phyloP scores from a whole-genome alignment of 1,140 invertebrate genomes.

The Sarcophaga peregrina region DNA sequence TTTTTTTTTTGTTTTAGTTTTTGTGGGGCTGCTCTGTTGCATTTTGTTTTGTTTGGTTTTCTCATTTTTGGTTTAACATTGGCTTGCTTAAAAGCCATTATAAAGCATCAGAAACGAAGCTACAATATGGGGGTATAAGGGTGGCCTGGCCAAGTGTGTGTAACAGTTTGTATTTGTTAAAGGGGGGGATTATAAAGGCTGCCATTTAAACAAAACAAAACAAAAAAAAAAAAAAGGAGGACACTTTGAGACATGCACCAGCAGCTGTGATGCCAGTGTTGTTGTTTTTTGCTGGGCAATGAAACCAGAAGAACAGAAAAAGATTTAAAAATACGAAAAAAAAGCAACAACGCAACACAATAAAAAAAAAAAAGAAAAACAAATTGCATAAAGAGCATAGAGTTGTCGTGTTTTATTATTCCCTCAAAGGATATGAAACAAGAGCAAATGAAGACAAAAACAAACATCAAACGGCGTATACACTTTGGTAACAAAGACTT shows the following conservation, averaged over 20 bases:
- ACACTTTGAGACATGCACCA: neutral
- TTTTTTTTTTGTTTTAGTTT: neutral
- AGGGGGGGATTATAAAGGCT: neutral
- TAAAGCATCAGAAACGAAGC: neutral
- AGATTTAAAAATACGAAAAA: too few species aligned
- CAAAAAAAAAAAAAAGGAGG: slow-evolving; percentile 11
- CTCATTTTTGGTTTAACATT: slow-evolving; percentile 36
- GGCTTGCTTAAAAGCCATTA: slow-evolving; percentile 14
- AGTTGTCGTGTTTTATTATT: slow-evolving; percentile 41
- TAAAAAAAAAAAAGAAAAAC: neutral
- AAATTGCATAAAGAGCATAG: slow-evolving; percentile 11
- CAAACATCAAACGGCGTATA: slow-evolving; percentile 20
- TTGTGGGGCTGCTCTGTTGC: neutral
- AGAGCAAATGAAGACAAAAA: slow-evolving; percentile 34
- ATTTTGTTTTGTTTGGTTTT: slow-evolving; percentile 35
- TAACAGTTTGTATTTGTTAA: neutral
- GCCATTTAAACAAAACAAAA: neutral
- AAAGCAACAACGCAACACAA: too few species aligned
- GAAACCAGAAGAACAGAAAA: too few species aligned
- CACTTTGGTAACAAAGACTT: slow-evolving; percentile 11
- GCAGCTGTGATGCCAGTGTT: too few species aligned
- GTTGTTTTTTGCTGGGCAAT: too few species aligned
- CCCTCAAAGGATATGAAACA: slow-evolving; percentile 33
- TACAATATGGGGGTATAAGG: neutral
- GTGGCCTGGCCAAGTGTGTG: neutral